Evolutionary conservation across 1,140 invertebrate genomes (phyloP).

Genomic region (Heliconius himera): DNA sequence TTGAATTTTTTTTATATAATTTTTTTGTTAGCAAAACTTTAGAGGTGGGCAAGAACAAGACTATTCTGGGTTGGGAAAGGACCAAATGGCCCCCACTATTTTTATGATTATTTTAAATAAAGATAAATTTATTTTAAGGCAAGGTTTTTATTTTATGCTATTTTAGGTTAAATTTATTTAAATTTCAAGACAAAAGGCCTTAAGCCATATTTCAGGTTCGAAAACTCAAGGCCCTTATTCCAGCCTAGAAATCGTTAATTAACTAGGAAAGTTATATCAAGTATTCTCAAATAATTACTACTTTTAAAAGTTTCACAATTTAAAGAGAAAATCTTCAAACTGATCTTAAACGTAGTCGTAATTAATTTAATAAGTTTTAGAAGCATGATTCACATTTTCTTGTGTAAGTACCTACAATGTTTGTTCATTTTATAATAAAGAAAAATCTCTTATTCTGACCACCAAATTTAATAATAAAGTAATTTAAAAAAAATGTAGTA

Average conservation of each 20-base stretch:
- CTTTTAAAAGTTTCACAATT: slow-evolving; percentile 15
- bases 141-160: background rate
- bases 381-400: background rate
- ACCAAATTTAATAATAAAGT: too few relatives aligned
- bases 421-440: background rate
- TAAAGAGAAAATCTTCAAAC: slow-evolving; percentile 11
- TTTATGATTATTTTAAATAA: too few relatives aligned
- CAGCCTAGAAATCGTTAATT: background rate
- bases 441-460: background rate
- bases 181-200: background rate
- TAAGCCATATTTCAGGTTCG: background rate
- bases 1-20: too few relatives aligned
- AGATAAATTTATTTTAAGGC: background rate
- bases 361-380: slow-evolving; percentile 14
- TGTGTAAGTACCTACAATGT: background rate
- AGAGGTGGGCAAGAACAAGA: too few relatives aligned
- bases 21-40: too few relatives aligned
- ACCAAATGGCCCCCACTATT: background rate
- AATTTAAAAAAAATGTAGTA: too few relatives aligned
- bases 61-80: too few relatives aligned
- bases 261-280: slow-evolving; percentile 15
- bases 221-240: slow-evolving; percentile 1
- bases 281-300: slow-evolving; percentile 16
- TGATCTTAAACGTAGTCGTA: slow-evolving; percentile 11
- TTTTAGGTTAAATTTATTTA: background rate